Evolutionary conservation across 2,888 invertebrate species (phyloP).

Genomic region (Axea sp.): DNA sequence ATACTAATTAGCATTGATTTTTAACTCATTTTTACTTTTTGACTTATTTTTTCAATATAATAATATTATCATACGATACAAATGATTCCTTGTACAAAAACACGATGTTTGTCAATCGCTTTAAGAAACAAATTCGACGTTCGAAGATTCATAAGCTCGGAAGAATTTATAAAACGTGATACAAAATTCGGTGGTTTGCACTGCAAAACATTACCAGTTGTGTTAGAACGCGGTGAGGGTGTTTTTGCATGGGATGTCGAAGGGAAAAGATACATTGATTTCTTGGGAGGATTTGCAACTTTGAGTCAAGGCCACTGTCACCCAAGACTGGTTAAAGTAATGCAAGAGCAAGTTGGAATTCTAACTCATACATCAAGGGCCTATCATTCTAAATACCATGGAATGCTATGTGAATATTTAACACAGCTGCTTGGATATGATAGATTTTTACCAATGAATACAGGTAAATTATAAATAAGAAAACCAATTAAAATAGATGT

Average conservation of each 20-base stretch:
- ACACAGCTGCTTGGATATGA: conserved; percentile 87
- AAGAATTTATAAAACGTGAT: conserved; percentile 81
- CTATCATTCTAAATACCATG: conserved; percentile 87
- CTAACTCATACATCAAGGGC: conserved; percentile 89
- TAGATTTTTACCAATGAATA: conserved; percentile 91
- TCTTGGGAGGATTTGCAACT: conserved; percentile 89
- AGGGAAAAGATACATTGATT: conserved; percentile 88
- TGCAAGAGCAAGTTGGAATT: conserved; percentile 82
- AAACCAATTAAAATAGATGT: no score
- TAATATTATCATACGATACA: no score
- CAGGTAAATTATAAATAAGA: conserved; percentile 81
- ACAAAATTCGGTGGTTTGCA: conserved; percentile 85
- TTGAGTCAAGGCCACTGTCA: conserved; percentile 91
- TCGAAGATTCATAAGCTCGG: conserved; percentile 66
- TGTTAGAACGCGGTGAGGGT: conserved; percentile 84
- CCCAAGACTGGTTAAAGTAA: conserved; percentile 84
- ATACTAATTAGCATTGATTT: background rate
- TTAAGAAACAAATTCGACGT: conserved; percentile 1
- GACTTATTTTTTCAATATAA: no score
- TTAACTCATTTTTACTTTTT: background rate
- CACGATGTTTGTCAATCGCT: background rate
- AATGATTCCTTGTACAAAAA: background rate
- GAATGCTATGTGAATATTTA: conserved; percentile 87
- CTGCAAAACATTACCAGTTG: conserved; percentile 87
- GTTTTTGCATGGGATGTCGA: conserved; percentile 90